Conservation (phyloP, 1,140 invertebrate genomes). For the Polypedilum pembai region DNA sequence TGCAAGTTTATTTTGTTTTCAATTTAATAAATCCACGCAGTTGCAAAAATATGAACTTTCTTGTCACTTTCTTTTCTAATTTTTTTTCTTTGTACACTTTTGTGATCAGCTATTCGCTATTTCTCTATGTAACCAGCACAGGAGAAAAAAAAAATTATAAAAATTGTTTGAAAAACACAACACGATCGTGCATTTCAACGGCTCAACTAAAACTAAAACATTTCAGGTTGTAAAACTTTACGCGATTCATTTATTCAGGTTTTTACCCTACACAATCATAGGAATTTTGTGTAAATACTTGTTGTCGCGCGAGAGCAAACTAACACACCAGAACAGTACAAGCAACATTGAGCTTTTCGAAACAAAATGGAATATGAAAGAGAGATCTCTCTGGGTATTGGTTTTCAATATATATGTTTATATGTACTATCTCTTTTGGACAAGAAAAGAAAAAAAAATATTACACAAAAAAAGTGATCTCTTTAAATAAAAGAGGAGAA, state of each 20-base stretch:
- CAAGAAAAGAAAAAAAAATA: conserved; percentile 1
- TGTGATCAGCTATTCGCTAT: too few relatives aligned
- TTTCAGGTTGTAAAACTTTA: conserved; percentile 24
- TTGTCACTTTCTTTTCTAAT: too few relatives aligned
- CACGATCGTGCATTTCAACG: neutral
- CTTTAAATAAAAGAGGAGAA: neutral
- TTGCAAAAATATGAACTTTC: too few relatives aligned
- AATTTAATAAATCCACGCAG: too few relatives aligned
- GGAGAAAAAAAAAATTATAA: neutral
- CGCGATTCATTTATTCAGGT: conserved; percentile 17
- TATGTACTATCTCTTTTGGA: neutral
- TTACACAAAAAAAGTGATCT: conserved; percentile 24
- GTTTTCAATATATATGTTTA: neutral
- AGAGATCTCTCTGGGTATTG: neutral
- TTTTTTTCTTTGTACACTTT: too few relatives aligned
- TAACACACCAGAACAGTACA: neutral
- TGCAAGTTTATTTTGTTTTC: too few relatives aligned
- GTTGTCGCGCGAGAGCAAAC: neutral
- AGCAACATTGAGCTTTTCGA: neutral
- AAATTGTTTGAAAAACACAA: neutral
- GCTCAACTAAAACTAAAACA: neutral
- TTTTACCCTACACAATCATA: neutral
- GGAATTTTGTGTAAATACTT: neutral
- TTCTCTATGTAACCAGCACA: neutral
- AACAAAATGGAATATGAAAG: conserved; percentile 18